phyloP scores from a whole-genome alignment of 2,888 invertebrate species.

The Chrysomela aeneicollis region DNA sequence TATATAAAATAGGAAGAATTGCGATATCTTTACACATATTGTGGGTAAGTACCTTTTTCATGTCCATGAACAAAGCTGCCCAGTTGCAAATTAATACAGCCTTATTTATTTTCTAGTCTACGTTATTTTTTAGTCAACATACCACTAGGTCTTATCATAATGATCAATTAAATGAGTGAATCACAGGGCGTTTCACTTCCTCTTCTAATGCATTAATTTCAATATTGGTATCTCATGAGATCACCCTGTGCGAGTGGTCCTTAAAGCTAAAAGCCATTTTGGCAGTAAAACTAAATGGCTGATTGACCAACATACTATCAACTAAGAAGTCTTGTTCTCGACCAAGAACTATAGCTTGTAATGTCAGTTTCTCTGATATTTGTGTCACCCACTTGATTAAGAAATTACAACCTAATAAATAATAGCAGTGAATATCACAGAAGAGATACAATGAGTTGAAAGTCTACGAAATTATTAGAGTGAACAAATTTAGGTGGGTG shows the following conservation, averaged over 20 bases:
- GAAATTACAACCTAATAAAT: constrained; percentile 35
- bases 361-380: constrained; percentile 32
- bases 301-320: constrained; percentile 21
- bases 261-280: constrained; percentile 28
- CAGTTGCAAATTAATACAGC: constrained; percentile 45
- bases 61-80: constrained; percentile 36
- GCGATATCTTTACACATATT: constrained; percentile 34
- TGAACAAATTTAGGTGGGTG: constrained; percentile 34
- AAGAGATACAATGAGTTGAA: constrained; percentile 32
- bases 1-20: constrained; percentile 31
- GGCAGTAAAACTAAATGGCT: constrained; percentile 29
- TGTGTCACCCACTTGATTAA: constrained; percentile 36
- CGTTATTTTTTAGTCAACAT: constrained; percentile 30
- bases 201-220: constrained; percentile 23
- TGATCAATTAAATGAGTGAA: constrained; percentile 15
- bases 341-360: too few relatives aligned
- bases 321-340: neutral
- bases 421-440: constrained; percentile 45
- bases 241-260: constrained; percentile 25
- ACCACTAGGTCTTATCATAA: constrained; percentile 26
- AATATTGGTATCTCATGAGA: constrained; percentile 21
- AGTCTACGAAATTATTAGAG: constrained; percentile 1
- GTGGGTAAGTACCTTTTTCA: constrained; percentile 27
- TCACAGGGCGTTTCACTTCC: neutral
- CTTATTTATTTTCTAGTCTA: constrained; percentile 43